Conservation (phyloP, 2,113 vertebrate species). For the Chionis minor region DNA sequence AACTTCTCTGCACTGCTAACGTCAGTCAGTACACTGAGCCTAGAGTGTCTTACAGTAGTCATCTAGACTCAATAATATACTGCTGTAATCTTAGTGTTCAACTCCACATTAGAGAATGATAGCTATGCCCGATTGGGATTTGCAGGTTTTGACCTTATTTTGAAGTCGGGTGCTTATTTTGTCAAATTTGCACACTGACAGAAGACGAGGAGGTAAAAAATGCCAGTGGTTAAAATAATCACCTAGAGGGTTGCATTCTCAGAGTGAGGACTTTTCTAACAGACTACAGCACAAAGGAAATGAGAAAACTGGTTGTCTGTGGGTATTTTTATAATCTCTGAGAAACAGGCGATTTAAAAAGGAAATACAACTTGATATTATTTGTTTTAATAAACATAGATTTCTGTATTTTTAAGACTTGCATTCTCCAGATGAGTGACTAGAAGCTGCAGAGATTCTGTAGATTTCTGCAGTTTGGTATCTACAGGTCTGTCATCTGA, state of each 20-base stretch:
- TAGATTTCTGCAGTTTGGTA: not conserved
- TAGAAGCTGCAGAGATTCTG: not conserved
- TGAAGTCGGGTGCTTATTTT: not conserved
- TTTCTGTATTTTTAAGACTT: not conserved
- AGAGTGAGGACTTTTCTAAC: not conserved
- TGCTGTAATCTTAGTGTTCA: not conserved
- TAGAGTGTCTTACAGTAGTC: not conserved
- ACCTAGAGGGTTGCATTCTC: not conserved
- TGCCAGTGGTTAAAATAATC: not conserved
- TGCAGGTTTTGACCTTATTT: not conserved
- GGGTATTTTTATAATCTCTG: not conserved
- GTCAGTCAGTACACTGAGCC: not conserved
- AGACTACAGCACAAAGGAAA: not conserved
- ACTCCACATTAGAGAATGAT: fast-evolving
- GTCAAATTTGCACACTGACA: not conserved
- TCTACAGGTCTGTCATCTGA: not conserved
- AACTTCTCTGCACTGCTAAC: not conserved
- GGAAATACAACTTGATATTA: not conserved
- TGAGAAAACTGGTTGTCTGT: not conserved
- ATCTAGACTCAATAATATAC: fast-evolving
- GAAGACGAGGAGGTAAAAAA: not conserved
- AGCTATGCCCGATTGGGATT: not conserved
- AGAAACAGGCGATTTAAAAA: not conserved
- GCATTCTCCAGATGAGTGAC: not conserved
- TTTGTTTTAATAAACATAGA: not conserved